phyloP scores from a whole-genome alignment of 2,797 vertebrate species.

The Propithecus perrieri region DNA sequence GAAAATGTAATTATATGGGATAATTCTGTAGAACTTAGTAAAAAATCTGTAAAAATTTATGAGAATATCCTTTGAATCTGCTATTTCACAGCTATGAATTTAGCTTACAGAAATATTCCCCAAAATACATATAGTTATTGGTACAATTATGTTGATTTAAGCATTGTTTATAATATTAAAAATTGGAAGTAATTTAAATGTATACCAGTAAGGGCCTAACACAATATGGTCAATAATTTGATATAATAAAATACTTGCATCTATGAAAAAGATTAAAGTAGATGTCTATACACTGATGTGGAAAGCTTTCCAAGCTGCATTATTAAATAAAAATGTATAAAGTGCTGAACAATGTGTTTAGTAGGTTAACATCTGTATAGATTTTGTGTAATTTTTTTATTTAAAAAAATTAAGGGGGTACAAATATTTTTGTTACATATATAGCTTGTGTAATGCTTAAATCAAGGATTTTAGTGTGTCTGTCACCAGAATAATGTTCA shows the following conservation, averaged over 20 bases:
- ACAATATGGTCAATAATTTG: not conserved
- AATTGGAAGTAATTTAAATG: conserved; percentile 38
- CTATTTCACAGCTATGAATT: not conserved
- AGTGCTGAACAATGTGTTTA: not conserved
- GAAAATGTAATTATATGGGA: not conserved
- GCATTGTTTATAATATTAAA: conserved; percentile 33
- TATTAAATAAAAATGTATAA: not conserved
- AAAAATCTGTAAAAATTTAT: conserved; percentile 13
- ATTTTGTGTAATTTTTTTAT: not conserved
- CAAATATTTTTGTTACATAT: not conserved
- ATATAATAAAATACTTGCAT: not conserved
- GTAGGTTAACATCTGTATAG: not conserved
- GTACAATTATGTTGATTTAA: conserved; percentile 38
- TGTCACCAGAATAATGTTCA: not conserved
- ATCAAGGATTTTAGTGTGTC: not conserved
- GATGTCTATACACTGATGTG: not conserved
- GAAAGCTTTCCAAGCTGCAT: not conserved
- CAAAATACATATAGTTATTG: conserved; percentile 2
- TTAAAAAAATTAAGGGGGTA: not conserved
- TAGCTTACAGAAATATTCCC: conserved; percentile 39
- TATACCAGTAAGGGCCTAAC: not conserved
- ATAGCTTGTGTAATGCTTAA: not conserved
- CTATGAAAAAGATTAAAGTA: not conserved
- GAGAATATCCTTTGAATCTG: conserved; percentile 16
- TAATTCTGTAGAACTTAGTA: not conserved